These are phyloP conservation scores for Buteo buteo DNA, from an alignment of 2,113 vertebrate species.

Conservation along the genomic window DNA sequence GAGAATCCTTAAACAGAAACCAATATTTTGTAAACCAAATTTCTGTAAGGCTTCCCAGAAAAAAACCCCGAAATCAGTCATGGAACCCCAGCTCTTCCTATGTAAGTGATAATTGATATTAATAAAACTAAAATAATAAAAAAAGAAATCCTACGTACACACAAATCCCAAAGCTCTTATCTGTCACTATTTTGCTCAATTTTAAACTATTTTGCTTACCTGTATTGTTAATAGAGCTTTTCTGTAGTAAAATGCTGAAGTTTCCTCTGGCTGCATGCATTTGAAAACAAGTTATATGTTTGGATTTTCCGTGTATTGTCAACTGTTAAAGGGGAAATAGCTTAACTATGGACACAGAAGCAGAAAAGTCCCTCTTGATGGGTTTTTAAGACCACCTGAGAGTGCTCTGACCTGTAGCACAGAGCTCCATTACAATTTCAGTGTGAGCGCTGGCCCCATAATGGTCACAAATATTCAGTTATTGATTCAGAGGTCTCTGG, in stretches of 20 bases:
- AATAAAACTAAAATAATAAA: background rate
- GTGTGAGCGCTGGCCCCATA: fast-evolving
- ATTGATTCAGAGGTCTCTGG: background rate
- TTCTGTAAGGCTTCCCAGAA: background rate
- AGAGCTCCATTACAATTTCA: background rate
- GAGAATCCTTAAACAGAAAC: background rate
- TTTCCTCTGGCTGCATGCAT: background rate
- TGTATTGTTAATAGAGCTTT: background rate
- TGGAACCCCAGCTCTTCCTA: background rate
- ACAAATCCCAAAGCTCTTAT: background rate
- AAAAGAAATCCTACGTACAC: background rate
- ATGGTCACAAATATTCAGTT: background rate
- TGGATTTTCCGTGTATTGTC: background rate
- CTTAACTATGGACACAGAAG: background rate
- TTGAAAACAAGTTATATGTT: background rate
- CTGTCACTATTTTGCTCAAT: background rate
- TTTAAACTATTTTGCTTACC: background rate
- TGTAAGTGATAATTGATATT: background rate
- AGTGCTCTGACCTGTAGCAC: background rate
- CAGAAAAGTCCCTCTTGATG: background rate
- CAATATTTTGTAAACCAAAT: background rate
- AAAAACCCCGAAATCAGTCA: fast-evolving
- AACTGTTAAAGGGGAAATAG: background rate
- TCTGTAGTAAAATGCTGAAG: background rate
- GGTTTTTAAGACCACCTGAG: background rate